Conservation (phyloP, 2,113 vertebrate genomes). For the Halichoerus grypus region DNA sequence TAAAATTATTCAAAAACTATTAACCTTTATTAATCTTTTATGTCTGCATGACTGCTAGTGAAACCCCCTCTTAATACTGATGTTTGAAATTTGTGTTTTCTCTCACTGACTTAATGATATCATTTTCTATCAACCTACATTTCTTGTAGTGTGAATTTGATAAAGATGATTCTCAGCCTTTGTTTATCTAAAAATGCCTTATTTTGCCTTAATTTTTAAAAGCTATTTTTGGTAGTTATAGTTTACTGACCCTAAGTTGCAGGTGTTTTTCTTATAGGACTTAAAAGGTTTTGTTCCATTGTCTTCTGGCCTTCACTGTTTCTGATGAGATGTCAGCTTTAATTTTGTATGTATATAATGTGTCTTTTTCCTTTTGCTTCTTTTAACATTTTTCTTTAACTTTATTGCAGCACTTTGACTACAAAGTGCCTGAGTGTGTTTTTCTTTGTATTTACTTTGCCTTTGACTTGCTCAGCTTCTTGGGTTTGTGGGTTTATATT, state of each 20-base stretch:
- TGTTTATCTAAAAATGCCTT: conserved; percentile 6
- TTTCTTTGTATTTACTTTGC: background rate
- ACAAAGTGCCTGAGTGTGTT: background rate
- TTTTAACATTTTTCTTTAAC: background rate
- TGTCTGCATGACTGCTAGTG: background rate
- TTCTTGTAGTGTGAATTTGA: conserved; percentile 27
- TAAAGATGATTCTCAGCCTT: background rate
- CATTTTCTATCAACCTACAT: background rate
- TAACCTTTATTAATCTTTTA: background rate
- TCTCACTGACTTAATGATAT: background rate
- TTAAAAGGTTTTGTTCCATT: background rate
- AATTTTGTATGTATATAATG: background rate
- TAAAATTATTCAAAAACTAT: conserved; percentile 5
- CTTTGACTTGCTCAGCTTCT: background rate
- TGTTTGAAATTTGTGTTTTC: conserved; percentile 17
- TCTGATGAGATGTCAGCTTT: background rate
- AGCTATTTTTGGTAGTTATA: background rate
- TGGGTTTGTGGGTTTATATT: background rate
- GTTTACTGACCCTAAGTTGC: background rate
- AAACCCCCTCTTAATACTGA: background rate
- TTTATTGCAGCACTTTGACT: background rate
- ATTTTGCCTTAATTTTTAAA: conserved; percentile 35
- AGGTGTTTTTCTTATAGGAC: background rate
- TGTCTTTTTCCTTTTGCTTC: background rate
- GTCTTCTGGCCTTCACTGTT: background rate